Conservation (phyloP, 2,888 invertebrate species). For the Leucozona laternaria region DNA sequence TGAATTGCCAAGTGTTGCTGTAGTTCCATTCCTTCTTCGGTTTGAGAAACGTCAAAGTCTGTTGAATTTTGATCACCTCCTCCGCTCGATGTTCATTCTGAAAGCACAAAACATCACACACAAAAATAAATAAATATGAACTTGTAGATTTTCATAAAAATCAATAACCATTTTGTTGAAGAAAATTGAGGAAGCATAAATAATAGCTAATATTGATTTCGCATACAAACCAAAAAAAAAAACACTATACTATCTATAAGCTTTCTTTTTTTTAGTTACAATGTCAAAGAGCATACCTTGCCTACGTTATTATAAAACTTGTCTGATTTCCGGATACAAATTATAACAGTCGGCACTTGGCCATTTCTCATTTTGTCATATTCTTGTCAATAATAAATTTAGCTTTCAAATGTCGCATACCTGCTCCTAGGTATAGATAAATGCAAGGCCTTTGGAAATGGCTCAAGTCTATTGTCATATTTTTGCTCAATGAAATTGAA, state of each 20-base stretch:
- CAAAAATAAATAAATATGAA: not conserved
- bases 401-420: conserved; percentile 8
- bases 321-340: conserved; percentile 11
- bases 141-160: not conserved
- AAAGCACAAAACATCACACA: conserved; percentile 28
- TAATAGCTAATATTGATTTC: conserved; percentile 42
- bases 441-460: conserved; percentile 10
- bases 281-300: not conserved
- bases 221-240: not conserved
- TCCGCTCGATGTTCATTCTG: conserved; percentile 79
- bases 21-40: conserved; percentile 80
- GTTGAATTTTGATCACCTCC: conserved; percentile 79
- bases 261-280: conserved; percentile 18
- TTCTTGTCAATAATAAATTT: conserved; percentile 35
- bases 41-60: conserved; percentile 78
- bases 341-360: not conserved
- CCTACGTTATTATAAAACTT: not conserved
- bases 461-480: not conserved
- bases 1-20: conserved; percentile 81
- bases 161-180: conserved; percentile 49
- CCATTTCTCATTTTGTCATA: conserved; percentile 11
- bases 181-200: not conserved
- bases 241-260: conserved; percentile 15
- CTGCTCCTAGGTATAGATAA: not conserved
- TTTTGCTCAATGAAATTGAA: not conserved